Evolutionary conservation across 2,888 invertebrate species (phyloP), one percentile per base, ranked within the genome.

Genomic region (Amphimallon solstitiale): DNA sequence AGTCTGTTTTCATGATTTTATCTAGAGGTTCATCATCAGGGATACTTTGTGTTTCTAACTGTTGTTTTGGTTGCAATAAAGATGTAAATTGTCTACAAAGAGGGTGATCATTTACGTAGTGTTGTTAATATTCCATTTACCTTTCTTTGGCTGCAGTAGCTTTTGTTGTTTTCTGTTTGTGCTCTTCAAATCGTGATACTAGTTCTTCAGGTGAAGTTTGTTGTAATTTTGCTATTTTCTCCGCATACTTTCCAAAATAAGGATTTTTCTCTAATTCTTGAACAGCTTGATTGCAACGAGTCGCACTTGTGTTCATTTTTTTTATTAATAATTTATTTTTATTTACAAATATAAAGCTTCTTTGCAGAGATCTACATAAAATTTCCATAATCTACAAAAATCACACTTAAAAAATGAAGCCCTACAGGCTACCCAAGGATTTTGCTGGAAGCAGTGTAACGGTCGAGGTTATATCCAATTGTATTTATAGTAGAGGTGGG

Each of bases 171-270:
- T 56, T 43, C 2, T 6, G 38, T 17, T 40, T 64, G 4, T 23
- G 49, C 7, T 23, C 38, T 75, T 90, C 90, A 9, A 92, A 80
- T 69, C 89, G 85, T 34, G 86, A 81, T 48, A 90, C 74, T 76
- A 93, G 92, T 78, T 92, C 92, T 72, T 91, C 89, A 0, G 93
- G 92, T 1, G 90, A 89, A 0, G 89, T 89, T 79, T 91, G 84
- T 78, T 93, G 92, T 15, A 93, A 78, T 67, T 87, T 84, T 0
- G 91, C 87, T 70, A 95, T 92, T 79, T 93, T 92, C 1, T 86
- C 82, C 0, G 92, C 89, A 82, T 95, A 95, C 77, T 94, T 95
- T 14, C 90, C 90, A 75, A 85, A 94, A 78, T 90, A 94, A 0
- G 94, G 93, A 83, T 94, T 95, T 75, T 79, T 81, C 77, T 87